These are phyloP conservation scores for Trachythela sp. DNA, from an alignment of 64 coral and sea anemone genomes.

Conservation along the genomic window DNA sequence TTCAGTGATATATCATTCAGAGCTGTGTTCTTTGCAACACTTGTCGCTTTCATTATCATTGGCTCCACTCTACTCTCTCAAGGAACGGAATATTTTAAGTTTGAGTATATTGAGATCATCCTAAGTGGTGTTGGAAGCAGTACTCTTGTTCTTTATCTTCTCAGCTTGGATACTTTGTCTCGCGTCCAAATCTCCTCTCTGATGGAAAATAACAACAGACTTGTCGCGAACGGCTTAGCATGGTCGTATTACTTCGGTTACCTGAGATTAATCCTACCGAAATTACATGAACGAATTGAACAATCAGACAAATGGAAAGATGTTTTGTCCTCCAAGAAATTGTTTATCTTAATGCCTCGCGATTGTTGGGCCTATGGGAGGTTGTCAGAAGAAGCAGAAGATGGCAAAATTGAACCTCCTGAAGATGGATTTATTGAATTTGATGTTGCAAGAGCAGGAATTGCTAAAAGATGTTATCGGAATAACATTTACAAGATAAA, in stretches of 20 bases:
- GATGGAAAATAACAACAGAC: neutral
- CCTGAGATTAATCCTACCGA: neutral
- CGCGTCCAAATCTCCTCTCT: neutral
- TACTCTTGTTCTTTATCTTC: neutral
- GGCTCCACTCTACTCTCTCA: neutral
- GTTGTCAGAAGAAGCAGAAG: neutral
- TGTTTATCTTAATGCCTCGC: conserved; percentile 6
- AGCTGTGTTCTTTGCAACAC: neutral
- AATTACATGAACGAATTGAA: neutral
- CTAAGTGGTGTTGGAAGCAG: neutral
- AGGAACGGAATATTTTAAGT: neutral
- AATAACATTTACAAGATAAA: neutral
- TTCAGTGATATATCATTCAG: conserved; percentile 19
- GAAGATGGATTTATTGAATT: neutral
- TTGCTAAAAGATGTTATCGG: neutral
- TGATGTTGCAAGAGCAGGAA: neutral
- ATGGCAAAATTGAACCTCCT: neutral
- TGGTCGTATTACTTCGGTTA: conserved; percentile 17
- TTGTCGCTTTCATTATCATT: conserved; percentile 10
- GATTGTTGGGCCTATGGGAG: neutral
- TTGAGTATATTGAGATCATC: neutral
- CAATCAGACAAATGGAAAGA: neutral
- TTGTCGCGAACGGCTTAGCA: conserved; percentile 2
- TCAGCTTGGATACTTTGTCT: neutral
- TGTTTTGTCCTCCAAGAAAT: neutral